A percentile compares a stretch with the other conserved stretches of the same genome.
These are phyloP conservation scores for Caenorhabditis zanzibari DNA, from an alignment of 2,888 invertebrate species.

Conservation along the genomic window DNA sequence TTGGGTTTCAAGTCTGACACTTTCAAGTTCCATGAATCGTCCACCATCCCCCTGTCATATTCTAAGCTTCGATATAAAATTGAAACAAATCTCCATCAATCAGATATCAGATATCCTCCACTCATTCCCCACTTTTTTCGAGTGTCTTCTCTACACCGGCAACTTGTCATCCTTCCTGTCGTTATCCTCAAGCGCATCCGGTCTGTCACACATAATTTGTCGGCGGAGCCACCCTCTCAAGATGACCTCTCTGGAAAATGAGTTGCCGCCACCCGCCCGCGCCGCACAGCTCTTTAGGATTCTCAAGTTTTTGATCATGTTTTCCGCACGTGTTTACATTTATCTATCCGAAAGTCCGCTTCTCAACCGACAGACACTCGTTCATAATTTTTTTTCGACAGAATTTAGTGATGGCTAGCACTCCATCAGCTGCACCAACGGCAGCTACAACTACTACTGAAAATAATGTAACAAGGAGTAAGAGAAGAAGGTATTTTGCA, in stretches of 20 bases:
- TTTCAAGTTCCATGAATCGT: too few species aligned
- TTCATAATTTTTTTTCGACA: slow-evolving; percentile 3
- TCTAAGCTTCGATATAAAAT: slow-evolving; percentile 16
- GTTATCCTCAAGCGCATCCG: slow-evolving; percentile 40
- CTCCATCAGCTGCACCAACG: not conserved
- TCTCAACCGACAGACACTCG: slow-evolving; percentile 27
- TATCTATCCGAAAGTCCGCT: slow-evolving; percentile 40
- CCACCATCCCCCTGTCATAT: too few species aligned
- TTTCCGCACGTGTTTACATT: slow-evolving; percentile 63
- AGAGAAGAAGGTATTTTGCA: slow-evolving; percentile 60
- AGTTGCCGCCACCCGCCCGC: slow-evolving; percentile 49
- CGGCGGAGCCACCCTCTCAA: slow-evolving; percentile 64
- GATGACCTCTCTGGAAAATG: slow-evolving; percentile 58
- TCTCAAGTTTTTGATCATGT: slow-evolving; percentile 65
- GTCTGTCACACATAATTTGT: slow-evolving; percentile 60
- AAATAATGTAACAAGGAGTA: slow-evolving; percentile 48
- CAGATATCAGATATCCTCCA: slow-evolving; percentile 40
- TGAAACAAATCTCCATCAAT: slow-evolving; percentile 30
- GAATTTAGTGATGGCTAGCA: slow-evolving; percentile 35
- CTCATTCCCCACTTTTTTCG: slow-evolving; percentile 37
- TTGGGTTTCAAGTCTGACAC: too few species aligned
- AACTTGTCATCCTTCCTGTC: slow-evolving; percentile 49
- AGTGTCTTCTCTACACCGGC: slow-evolving; percentile 40
- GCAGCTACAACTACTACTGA: slow-evolving; percentile 12
- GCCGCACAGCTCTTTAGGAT: slow-evolving; percentile 47